Conservation (phyloP, 2,888 invertebrate genomes). For the Sylvicola fuscatus region DNA sequence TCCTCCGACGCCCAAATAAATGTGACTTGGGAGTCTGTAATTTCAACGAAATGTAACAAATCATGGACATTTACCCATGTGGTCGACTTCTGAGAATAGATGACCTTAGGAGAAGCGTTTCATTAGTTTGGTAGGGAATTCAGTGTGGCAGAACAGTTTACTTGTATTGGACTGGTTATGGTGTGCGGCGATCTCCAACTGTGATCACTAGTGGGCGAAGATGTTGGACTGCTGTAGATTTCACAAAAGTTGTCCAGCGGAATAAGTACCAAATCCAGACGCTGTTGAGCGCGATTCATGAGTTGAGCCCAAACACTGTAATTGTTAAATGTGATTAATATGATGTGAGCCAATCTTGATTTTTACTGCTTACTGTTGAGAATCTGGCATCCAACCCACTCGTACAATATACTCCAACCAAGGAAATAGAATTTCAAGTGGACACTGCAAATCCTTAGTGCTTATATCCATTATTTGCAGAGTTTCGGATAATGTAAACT, state of each 20-base stretch:
- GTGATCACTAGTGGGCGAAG: constrained; percentile 20
- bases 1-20: constrained; percentile 92
- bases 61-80: constrained; percentile 95
- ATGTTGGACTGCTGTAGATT: constrained; percentile 25
- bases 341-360: background rate
- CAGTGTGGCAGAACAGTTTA: constrained; percentile 7
- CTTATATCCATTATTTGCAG: constrained; percentile 54
- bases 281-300: constrained; percentile 71
- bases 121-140: too few relatives aligned
- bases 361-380: constrained; percentile 49
- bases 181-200: constrained; percentile 24
- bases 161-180: constrained; percentile 21
- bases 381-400: constrained; percentile 88
- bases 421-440: constrained; percentile 62
- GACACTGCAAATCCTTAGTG: constrained; percentile 52
- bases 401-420: constrained; percentile 92
- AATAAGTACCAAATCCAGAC: constrained; percentile 62
- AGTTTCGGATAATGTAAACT: constrained; percentile 40
- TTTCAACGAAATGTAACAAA: constrained; percentile 57
- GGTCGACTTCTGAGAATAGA: constrained; percentile 31
- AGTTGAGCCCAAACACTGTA: constrained; percentile 78
- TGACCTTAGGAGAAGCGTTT: too few relatives aligned
- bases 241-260: constrained; percentile 55
- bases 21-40: constrained; percentile 25
- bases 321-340: constrained; percentile 6